These are phyloP conservation scores for Xerus rutilus DNA, from an alignment of 2,797 vertebrate genomes.

Conservation along the genomic window DNA sequence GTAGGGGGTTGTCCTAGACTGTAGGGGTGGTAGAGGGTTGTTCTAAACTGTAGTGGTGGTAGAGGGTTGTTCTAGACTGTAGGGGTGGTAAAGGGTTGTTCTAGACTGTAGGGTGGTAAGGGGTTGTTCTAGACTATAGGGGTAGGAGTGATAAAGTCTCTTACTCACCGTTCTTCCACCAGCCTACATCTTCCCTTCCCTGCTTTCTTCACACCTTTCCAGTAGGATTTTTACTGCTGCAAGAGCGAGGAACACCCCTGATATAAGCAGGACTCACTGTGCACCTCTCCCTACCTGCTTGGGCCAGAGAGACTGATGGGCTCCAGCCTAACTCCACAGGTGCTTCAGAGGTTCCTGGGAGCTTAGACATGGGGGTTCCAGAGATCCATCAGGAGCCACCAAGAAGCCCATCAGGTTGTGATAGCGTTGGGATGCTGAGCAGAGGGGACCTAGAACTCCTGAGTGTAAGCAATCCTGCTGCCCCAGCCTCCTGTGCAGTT, in stretches of 20 bases:
- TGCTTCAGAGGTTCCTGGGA: background rate
- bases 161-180: background rate
- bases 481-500: background rate
- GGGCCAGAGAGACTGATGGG: background rate
- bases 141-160: too few relatives aligned
- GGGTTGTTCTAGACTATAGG: background rate
- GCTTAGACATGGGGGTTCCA: background rate
- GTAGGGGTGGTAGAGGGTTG: too few relatives aligned
- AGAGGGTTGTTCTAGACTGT: too few relatives aligned
- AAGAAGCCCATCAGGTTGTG: background rate
- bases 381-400: background rate
- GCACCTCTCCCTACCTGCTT: background rate
- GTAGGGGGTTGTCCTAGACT: too few relatives aligned
- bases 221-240: background rate
- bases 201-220: background rate
- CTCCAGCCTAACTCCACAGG: background rate
- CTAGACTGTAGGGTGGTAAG: background rate
- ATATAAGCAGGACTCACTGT: background rate
- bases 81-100: too few relatives aligned
- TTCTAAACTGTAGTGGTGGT: too few relatives aligned
- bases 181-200: background rate
- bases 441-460: background rate
- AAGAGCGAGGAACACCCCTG: background rate
- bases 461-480: background rate
- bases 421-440: background rate